Evolutionary conservation across 2,888 invertebrate genomes (phyloP).

Genomic region (Cylloceria caligata): DNA sequence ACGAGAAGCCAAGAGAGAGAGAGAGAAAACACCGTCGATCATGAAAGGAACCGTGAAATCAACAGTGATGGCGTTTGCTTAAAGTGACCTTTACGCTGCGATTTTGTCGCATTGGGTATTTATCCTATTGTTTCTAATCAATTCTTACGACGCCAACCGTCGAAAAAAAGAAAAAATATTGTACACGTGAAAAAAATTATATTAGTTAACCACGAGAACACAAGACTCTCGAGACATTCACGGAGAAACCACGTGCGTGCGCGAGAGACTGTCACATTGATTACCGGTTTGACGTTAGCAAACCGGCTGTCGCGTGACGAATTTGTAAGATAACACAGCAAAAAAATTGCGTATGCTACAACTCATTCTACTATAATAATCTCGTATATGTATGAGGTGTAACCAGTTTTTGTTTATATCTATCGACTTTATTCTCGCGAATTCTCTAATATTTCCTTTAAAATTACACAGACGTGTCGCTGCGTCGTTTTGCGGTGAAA

Average conservation of each 20-base stretch:
- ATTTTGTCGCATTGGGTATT: too few relatives aligned
- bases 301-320: background rate
- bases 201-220: background rate
- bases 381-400: background rate
- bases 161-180: background rate
- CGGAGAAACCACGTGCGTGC: constrained; percentile 30
- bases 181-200: background rate
- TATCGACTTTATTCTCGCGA: background rate
- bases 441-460: too few relatives aligned
- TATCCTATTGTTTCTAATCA: too few relatives aligned
- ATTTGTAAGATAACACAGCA: background rate
- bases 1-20: background rate
- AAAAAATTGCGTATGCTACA: background rate
- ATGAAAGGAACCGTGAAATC: constrained; percentile 30
- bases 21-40: constrained; percentile 9
- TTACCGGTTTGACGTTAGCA: background rate
- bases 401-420: background rate
- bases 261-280: background rate
- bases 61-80: constrained; percentile 16
- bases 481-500: too few relatives aligned
- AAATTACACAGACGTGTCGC: too few relatives aligned
- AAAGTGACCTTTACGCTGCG: too few relatives aligned
- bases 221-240: constrained; percentile 21
- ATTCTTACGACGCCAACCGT: too few relatives aligned
- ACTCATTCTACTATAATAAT: constrained; percentile 16